Percentiles rank a stretch among this genome's conserved stretches.
Conservation (phyloP, 2,797 vertebrate species). For the Myiotriccus ornatus region DNA sequence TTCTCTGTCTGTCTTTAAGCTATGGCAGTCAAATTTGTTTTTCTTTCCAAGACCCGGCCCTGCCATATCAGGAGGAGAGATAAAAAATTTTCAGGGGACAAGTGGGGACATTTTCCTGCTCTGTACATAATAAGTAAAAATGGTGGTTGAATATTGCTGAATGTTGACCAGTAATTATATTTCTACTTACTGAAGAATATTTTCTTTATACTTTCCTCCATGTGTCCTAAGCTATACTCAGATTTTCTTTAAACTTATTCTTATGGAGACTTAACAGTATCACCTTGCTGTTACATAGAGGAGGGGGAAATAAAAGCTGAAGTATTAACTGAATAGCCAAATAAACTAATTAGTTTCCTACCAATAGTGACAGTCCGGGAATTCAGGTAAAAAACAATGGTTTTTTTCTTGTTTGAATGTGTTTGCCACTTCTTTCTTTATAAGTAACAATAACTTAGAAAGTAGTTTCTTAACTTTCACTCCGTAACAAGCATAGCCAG, state of each 20-base stretch:
- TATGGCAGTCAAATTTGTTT: not conserved
- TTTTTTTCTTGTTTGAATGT: not conserved
- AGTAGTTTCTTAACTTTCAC: not conserved
- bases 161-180: not conserved
- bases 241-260: slow-evolving; percentile 7
- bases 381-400: not conserved
- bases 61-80: not conserved
- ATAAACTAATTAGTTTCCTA: not conserved
- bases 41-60: not conserved
- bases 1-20: not conserved
- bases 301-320: not conserved
- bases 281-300: not conserved
- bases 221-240: not conserved
- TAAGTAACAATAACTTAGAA: not conserved
- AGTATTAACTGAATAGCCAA: not conserved
- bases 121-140: not conserved
- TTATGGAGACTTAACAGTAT: not conserved
- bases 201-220: not conserved
- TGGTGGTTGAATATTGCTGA: not conserved
- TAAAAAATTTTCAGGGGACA: not conserved
- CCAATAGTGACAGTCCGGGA: not conserved
- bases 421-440: not conserved
- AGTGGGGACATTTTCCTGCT: not conserved
- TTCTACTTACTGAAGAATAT: not conserved
- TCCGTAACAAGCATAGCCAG: slow-evolving; percentile 27